Conservation (phyloP, 2,113 vertebrate species). For the Eurystomus gularis region DNA sequence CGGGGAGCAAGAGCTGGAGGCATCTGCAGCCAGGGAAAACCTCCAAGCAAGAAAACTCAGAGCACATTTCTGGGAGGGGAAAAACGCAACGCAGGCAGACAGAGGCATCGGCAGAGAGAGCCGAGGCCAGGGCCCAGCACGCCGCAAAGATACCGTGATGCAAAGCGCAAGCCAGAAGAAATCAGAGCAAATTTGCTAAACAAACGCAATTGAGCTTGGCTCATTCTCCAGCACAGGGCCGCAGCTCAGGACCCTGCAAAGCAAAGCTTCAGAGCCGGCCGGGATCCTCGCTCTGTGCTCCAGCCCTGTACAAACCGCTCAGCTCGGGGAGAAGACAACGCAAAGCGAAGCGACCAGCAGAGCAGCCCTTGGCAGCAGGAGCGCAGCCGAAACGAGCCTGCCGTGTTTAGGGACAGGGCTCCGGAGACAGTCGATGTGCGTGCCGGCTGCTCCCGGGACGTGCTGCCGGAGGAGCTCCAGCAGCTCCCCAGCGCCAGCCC, state of each 20-base stretch:
- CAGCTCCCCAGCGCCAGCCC: not conserved
- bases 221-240: not conserved
- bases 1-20: not conserved
- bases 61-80: not conserved
- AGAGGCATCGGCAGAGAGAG: not conserved
- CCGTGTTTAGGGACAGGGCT: not conserved
- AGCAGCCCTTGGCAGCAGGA: not conserved
- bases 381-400: not conserved
- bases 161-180: not conserved
- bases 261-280: not conserved
- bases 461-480: not conserved
- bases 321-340: accelerated
- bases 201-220: not conserved
- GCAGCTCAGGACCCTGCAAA: not conserved
- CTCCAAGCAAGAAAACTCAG: not conserved
- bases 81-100: not conserved
- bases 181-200: not conserved
- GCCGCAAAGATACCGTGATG: not conserved
- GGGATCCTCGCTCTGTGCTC: not conserved
- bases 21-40: not conserved
- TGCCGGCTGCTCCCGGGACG: not conserved
- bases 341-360: not conserved
- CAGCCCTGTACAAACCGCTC: accelerated
- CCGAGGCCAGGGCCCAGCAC: not conserved
- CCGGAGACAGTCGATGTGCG: not conserved